phyloP scores from a whole-genome alignment of 2,797 vertebrate genomes.

The Schizopygopsis malacanthus region DNA sequence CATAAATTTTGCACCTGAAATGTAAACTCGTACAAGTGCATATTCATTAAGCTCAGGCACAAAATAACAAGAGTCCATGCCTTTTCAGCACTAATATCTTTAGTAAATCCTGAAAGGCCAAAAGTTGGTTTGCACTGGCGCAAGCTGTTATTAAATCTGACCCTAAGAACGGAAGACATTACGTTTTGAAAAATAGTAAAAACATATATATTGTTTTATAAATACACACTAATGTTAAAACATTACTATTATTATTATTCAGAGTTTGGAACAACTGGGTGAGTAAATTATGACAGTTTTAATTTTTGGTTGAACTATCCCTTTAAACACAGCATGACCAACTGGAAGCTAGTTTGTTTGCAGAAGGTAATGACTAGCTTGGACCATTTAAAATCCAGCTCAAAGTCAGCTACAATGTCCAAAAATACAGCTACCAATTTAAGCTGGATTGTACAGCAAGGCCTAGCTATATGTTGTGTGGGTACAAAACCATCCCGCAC shows the following conservation, averaged over 20 bases:
- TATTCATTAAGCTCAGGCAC: neutral
- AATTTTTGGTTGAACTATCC: neutral
- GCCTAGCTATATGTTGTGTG: neutral
- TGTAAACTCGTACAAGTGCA: neutral
- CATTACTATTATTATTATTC: neutral
- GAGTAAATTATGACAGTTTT: no score
- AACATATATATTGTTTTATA: no score
- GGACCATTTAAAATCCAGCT: constrained; percentile 19
- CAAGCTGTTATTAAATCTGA: no score
- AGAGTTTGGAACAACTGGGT: no score
- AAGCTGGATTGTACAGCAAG: neutral
- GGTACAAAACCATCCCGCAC: neutral
- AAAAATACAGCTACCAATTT: neutral
- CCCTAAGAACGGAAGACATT: no score
- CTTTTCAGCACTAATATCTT: no score
- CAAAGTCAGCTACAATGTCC: neutral
- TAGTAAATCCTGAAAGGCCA: no score
- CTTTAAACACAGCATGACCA: neutral
- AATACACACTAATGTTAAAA: no score
- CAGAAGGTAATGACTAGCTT: neutral
- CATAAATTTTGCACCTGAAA: neutral
- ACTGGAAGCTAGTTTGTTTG: neutral
- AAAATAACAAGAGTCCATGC: no score
- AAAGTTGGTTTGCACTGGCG: no score
- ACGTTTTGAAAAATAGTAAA: no score